Conservation (phyloP, 2,797 vertebrate species). For the Hydrolagus colliei region DNA sequence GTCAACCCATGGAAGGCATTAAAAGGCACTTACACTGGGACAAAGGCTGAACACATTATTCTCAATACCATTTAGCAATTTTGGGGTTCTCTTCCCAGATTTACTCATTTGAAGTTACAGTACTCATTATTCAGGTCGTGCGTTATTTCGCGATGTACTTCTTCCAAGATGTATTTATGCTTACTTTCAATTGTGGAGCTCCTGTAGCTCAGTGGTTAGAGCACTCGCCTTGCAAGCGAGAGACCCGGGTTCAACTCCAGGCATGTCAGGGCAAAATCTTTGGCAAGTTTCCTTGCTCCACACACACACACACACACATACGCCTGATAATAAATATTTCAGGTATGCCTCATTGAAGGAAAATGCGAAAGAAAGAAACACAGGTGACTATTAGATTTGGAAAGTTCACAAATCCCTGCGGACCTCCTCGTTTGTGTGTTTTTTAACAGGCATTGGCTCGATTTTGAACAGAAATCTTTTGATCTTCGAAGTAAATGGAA, state of each 20-base stretch:
- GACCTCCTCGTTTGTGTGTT: not conserved
- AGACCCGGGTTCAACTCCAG: too few species aligned
- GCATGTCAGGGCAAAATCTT: too few species aligned
- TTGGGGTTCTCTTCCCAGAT: not conserved
- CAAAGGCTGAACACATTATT: not conserved
- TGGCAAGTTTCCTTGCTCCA: too few species aligned
- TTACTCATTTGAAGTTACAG: not conserved
- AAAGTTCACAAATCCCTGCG: constrained; percentile 11
- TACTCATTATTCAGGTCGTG: not conserved
- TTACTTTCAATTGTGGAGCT: not conserved
- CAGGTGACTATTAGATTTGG: not conserved
- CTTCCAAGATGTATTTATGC: not conserved
- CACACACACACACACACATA: too few species aligned
- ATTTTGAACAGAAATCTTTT: not conserved
- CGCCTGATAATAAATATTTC: not conserved
- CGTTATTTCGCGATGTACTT: not conserved
- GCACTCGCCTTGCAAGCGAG: too few species aligned
- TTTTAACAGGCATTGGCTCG: not conserved
- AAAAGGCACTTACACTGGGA: not conserved
- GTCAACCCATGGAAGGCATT: not conserved
- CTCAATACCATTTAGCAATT: not conserved
- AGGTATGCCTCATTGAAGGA: constrained; percentile 1
- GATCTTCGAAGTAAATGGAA: not conserved
- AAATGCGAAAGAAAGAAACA: not conserved
- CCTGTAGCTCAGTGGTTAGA: too few species aligned